Conservation (phyloP, 1,140 invertebrate genomes). For the Antheraea pernyi region DNA sequence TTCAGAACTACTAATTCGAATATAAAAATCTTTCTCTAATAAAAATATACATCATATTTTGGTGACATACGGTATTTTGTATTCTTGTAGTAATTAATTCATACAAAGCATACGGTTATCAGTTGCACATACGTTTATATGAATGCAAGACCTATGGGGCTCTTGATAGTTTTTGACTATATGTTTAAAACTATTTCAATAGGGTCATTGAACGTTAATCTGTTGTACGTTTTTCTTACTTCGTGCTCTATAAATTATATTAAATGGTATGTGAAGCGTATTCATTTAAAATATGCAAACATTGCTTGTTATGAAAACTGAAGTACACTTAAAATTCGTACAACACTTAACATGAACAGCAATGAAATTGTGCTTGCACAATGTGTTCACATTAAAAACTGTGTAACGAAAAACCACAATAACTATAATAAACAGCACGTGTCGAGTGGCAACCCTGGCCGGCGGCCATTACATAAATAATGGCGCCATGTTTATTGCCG, state of each 20-base stretch:
- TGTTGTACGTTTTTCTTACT: no score
- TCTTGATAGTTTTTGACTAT: no score
- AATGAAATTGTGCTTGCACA: not conserved
- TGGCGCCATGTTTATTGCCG: constrained; percentile 76
- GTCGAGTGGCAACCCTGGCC: constrained; percentile 66
- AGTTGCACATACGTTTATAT: no score
- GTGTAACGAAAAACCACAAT: constrained; percentile 66
- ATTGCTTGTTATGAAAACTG: not conserved
- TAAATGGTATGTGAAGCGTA: not conserved
- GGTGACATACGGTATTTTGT: no score
- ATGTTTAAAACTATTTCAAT: no score
- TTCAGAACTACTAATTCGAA: no score
- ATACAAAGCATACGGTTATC: no score
- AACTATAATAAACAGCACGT: constrained; percentile 69
- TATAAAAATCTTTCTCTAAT: no score
- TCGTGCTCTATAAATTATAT: not conserved
- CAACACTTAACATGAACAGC: not conserved
- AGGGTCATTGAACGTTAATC: no score
- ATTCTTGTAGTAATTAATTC: no score
- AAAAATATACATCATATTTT: no score
- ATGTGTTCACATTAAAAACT: constrained; percentile 5
- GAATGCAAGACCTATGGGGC: no score
- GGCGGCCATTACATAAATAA: constrained; percentile 78
- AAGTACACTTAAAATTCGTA: not conserved
- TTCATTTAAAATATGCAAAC: not conserved